Evolutionary conservation across 1,140 invertebrate genomes (phyloP), one percentile per base, ranked within the genome.

Genomic region (Lepidurus couesii): DNA sequence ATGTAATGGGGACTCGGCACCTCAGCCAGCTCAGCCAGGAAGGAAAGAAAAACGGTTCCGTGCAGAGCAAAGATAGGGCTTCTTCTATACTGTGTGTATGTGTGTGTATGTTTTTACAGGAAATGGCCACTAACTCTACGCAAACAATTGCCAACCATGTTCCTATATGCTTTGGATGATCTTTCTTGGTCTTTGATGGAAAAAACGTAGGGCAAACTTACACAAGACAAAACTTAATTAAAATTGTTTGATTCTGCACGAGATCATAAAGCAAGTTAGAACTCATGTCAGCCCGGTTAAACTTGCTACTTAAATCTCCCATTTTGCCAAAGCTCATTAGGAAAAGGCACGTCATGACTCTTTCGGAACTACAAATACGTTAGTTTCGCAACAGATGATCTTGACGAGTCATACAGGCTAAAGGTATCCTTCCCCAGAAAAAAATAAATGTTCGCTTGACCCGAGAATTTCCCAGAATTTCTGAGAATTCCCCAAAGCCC

Each of bases 1-100:
- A 65, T 65, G 21, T 21, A 65, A 65, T 65, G 53, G 53, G 53
- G 21, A 65, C 53, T 65, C 53, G 7, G 53, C 53, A 65, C 53
- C 53, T 65, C 53, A 21, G 53, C 53, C 13, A 21, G 53, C 53
- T 65, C 53, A 21, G 53, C 53, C 13, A 21, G 53, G 53, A 5
- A 65, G 53, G 53, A 65, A 34, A 65, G 53, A 65, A 65, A 65
- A 65, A 65, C 53, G 53, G 53, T 65, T 65, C 53, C 53, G 53
- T 65, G 47, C 47, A 65, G 47, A 65, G 21, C 47, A 65, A 65
- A 65, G 53, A 65, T 65, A 65, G 53, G 53, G 53, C 53, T 65
- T 65, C 53, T 65, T 65, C 16, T 13, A 21, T 65, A 65, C n/a
- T 16, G 53, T 16, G 53, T 65, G 11, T 65, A 21, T 11, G 47